Conservation (phyloP, 1,140 invertebrate species). For the Heliconius eleuchia region DNA sequence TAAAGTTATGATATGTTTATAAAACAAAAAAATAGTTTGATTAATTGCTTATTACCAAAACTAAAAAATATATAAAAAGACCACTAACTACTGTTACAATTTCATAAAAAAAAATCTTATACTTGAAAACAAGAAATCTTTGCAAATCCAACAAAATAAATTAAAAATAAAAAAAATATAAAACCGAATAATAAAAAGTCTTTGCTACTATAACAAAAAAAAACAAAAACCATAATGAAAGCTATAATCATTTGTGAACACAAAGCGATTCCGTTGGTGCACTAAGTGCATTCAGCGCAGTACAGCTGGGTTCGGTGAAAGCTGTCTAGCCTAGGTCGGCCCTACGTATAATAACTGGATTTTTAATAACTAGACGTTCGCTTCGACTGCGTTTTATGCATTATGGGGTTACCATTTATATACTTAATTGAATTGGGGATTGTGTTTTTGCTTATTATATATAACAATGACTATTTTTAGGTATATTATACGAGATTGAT, state of each 20-base stretch:
- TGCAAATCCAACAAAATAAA: neutral
- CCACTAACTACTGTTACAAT: neutral
- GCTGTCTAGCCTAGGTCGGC: conserved; percentile 46
- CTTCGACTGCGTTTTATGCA: conserved; percentile 32
- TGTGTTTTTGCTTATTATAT: neutral
- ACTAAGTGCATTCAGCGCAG: conserved; percentile 31
- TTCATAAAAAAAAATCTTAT: neutral
- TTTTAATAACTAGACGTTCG: conserved; percentile 38
- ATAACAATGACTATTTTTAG: neutral
- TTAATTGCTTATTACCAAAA: no score
- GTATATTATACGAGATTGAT: neutral
- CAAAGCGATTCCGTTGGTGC: conserved; percentile 18
- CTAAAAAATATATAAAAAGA: neutral
- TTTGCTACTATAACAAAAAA: conserved; percentile 8
- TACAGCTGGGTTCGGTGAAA: conserved; percentile 37
- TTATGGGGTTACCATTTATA: conserved; percentile 28
- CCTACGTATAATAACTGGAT: conserved; percentile 40
- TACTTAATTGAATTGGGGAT: neutral
- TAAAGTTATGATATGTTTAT: no score
- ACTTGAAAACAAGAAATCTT: neutral
- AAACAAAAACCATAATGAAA: conserved; percentile 5
- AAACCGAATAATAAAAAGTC: neutral
- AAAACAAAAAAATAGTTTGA: no score
- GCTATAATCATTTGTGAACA: conserved; percentile 11
- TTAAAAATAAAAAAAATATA: neutral